Evolutionary conservation across 2,797 vertebrate species (phyloP), one percentile per base, ranked within the genome.

Genomic region (Ceyx erithaca): DNA sequence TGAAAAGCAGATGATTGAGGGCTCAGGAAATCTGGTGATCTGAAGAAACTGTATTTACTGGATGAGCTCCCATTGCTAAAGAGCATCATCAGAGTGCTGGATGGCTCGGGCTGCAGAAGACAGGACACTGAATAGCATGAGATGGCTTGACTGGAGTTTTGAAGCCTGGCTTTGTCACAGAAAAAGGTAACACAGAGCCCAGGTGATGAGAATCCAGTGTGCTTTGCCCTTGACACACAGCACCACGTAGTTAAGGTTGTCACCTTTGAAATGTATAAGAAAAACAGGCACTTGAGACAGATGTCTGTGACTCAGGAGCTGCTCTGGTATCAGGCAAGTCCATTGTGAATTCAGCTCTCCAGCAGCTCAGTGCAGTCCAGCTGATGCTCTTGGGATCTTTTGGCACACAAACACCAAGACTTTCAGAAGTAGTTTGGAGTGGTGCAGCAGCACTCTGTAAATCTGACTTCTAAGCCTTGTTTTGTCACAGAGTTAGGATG

Each of bases 1-100:
- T 78, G 87, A 90, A 93, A 85, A 92, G 58, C 71, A 93, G 81
- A 80, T 92, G 88, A 93, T 54, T 81, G 92, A 93, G 49, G 81
- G 57, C 89, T 82, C 75, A 43, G 90, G 72, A 77, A 87, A 67
- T 85, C 76, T 86, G 2, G 0, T 80, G 48, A 52, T 89, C 62
- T 75, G 43, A 78, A 85, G 66, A 49, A 90, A 89, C 91, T 55
- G 30, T 91, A 80, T 94, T 90, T 87, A 58, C 72, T 89, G 2
- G 61, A 68, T 66, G 81, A 85, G 58, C 40, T 77, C 66, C 33
- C 35, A 23, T 85, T 66, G 81, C 92, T 92, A 43, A 82, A 83
- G 79, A 90, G 54, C 69, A 22, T 64, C 85, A 31, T 37, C 54
- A 35, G 68, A 63, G 66, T 78, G 55, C 54, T 78, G 51, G 61